phyloP scores from a whole-genome alignment of 2,888 invertebrate species.

The Stegana nigrithorax region DNA sequence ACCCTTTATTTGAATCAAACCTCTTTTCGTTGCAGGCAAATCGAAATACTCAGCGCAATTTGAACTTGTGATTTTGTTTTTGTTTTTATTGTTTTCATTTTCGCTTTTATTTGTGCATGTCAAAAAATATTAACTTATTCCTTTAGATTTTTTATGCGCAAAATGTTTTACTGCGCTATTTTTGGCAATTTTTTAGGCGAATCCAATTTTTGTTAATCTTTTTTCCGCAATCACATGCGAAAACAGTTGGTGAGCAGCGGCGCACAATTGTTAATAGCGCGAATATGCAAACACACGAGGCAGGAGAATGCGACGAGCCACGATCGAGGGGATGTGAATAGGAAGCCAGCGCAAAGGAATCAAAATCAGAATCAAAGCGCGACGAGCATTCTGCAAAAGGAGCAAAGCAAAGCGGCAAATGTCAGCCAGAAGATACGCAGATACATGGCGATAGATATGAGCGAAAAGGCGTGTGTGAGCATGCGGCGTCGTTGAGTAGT shows the following conservation, averaged over 20 bases:
- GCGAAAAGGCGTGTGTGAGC: background rate
- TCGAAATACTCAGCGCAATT: too few relatives aligned
- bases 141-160: conserved; percentile 25
- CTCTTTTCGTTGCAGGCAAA: background rate
- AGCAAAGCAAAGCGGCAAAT: background rate
- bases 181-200: background rate
- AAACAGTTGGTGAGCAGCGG: background rate
- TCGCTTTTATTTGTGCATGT: conserved; percentile 39
- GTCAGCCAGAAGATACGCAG: background rate
- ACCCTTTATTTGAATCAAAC: too few relatives aligned
- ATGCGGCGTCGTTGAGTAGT: background rate
- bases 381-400: too few relatives aligned
- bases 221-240: too few relatives aligned
- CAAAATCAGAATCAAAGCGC: conserved; percentile 3
- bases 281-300: background rate
- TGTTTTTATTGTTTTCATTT: background rate
- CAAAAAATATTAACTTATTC: conserved; percentile 48
- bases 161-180: background rate
- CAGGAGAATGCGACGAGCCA: background rate
- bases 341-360: background rate
- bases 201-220: background rate
- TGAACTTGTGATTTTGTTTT: background rate
- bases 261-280: conserved; percentile 9
- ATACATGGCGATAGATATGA: background rate
- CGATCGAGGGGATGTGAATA: too few relatives aligned